Evolutionary conservation across 2,888 invertebrate genomes (phyloP).

Genomic region (Stenodema calcarata): DNA sequence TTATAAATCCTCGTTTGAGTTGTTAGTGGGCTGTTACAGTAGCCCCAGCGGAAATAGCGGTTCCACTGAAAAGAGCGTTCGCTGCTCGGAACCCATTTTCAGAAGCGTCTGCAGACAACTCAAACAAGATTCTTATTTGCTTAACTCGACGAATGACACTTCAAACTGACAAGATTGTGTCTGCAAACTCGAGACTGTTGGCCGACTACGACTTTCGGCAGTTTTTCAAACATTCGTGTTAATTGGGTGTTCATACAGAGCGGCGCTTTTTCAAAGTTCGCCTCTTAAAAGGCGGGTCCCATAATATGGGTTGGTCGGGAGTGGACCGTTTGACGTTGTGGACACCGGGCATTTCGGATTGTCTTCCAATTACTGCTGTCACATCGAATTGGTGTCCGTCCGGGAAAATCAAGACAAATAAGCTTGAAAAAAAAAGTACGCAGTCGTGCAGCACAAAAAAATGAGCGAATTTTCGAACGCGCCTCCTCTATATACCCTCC

Average conservation of each 20-base stretch:
- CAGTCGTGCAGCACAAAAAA: too few relatives aligned
- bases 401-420: neutral
- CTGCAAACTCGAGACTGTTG: neutral
- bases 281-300: neutral
- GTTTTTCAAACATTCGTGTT: neutral
- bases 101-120: neutral
- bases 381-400: neutral
- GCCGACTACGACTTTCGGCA: neutral
- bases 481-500: too few relatives aligned
- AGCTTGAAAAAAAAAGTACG: too few relatives aligned
- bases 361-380: neutral
- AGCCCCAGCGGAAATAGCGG: too few relatives aligned
- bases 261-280: neutral
- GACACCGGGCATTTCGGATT: neutral
- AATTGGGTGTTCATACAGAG: neutral
- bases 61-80: too few relatives aligned
- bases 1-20: too few relatives aligned
- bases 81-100: too few relatives aligned
- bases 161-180: neutral
- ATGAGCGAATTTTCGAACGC: too few relatives aligned
- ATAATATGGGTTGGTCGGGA: neutral
- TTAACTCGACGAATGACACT: too few relatives aligned
- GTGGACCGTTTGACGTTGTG: neutral
- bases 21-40: too few relatives aligned
- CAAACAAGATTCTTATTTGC: neutral